Evolutionary conservation across 2,113 vertebrate genomes (phyloP), one percentile per base, ranked within the genome.

Genomic region (Apus apus): DNA sequence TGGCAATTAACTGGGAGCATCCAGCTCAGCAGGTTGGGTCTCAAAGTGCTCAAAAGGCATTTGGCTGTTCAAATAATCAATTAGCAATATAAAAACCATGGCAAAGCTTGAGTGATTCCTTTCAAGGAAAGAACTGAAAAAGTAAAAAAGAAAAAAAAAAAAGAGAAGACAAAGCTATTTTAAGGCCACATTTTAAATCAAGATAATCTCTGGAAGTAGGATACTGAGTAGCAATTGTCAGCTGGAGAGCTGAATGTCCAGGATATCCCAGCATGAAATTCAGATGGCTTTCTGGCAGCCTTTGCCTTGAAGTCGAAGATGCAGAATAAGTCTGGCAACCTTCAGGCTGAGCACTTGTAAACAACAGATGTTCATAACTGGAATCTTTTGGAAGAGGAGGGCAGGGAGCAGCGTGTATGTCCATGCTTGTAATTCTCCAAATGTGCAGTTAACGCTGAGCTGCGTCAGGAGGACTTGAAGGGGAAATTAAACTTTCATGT

Each of bases 341-440:
- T 97, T 91, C 87, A 93, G 97, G 93, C 97, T 95, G 87, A 97
- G 97, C 96, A 53, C 97, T 97, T 95, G 97, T 98, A 98, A 98
- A 98, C 98, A 98, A 96, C 98, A 98, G 98, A 98, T 98, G 98
- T 98, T 98, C 97, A 80, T 96, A 97, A 97, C 96, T 89, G 89
- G 94, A 84, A 93, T 92, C 97, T 96, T 95, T 97, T 60, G 85
- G 93, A 95, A 45, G 93, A 92, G 95, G 11, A 90, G 91, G 89
- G 83, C 86, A 77, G 81, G 95, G 91, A 97, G 89, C 90, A 94
- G 93, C 56, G 3, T 94, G 96, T 79, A 85, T 91, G 95, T 94
- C 97, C 92, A 56, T 96, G 87, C 94, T 93, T 93, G 91, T 97
- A 93, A 96, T 96, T 95, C 95, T 97, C 97, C 62, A 85, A 81